Percentiles rank a stretch among this genome's conserved stretches.
Evolutionary conservation across 2,888 invertebrate genomes (phyloP).

Genomic region (Colostygia pectinataria): DNA sequence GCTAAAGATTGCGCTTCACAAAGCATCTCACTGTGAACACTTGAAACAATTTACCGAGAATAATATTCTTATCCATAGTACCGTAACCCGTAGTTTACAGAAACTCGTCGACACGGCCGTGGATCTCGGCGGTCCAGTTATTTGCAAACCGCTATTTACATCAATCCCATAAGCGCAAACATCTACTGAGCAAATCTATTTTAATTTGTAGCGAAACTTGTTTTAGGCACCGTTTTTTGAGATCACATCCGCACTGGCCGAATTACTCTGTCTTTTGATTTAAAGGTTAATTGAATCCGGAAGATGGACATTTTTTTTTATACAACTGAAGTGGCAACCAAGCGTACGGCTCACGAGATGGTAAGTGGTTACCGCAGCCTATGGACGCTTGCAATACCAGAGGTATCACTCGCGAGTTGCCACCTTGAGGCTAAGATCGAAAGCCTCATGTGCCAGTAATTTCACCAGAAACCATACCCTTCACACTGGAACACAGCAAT

Average conservation of each 20-base stretch:
- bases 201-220: conserved; percentile 24
- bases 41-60: conserved; percentile 13
- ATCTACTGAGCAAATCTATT: conserved; percentile 42
- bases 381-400: too few relatives aligned
- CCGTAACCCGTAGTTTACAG: conserved; percentile 51
- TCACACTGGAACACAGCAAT: too few relatives aligned
- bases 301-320: too few relatives aligned
- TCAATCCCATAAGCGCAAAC: conserved; percentile 69
- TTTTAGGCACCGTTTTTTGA: conserved; percentile 7
- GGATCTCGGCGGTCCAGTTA: conserved; percentile 73
- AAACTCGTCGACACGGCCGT: conserved; percentile 59
- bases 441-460: too few relatives aligned
- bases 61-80: conserved; percentile 22
- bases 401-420: too few relatives aligned
- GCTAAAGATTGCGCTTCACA: too few relatives aligned
- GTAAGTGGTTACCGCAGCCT: too few relatives aligned
- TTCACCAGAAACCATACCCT: too few relatives aligned
- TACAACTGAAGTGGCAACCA: too few relatives aligned
- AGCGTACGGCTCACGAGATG: too few relatives aligned
- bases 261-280: background rate
- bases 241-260: background rate
- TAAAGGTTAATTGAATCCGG: background rate
- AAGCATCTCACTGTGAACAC: too few relatives aligned
- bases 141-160: conserved; percentile 79
- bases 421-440: too few relatives aligned